These are phyloP conservation scores for Lepidocolaptes lacrymiger DNA, from an alignment of 2,797 vertebrate species.

Conservation along the genomic window DNA sequence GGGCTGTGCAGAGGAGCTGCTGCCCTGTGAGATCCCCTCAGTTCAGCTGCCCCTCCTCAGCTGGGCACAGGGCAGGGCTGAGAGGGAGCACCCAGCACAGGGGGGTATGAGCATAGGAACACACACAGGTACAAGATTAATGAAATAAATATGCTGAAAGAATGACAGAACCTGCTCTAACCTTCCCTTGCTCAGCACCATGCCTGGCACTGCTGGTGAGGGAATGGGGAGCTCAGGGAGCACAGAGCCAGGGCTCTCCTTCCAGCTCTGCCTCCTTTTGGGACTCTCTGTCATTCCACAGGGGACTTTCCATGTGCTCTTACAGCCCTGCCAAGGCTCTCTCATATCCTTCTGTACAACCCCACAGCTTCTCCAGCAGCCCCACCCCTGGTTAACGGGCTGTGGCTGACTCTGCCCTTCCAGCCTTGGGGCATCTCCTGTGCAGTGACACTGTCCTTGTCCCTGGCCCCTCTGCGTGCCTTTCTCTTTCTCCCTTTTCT, in stretches of 20 bases:
- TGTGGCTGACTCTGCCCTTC: neutral
- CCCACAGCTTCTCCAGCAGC: neutral
- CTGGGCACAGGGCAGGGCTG: neutral
- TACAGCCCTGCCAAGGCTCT: neutral
- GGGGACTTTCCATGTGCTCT: neutral
- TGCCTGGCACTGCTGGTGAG: neutral
- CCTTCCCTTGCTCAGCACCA: neutral
- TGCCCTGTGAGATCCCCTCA: too few relatives aligned
- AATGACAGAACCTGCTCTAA: neutral
- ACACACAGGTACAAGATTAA: neutral
- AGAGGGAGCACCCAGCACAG: too few relatives aligned
- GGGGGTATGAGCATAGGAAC: neutral
- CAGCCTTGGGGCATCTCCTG: neutral
- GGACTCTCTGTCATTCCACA: neutral
- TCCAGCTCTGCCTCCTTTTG: neutral
- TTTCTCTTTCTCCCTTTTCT: neutral
- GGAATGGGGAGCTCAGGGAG: neutral
- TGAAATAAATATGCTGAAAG: neutral
- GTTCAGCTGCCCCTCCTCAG: neutral
- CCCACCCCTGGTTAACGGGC: neutral
- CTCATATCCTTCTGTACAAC: too few relatives aligned
- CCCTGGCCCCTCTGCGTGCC: rapidly evolving
- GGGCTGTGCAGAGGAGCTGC: too few relatives aligned
- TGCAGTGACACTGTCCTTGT: neutral
- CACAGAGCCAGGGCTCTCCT: neutral